These are phyloP conservation scores for Lasioglossum albipes DNA, from an alignment of 1,140 invertebrate species.

Conservation along the genomic window DNA sequence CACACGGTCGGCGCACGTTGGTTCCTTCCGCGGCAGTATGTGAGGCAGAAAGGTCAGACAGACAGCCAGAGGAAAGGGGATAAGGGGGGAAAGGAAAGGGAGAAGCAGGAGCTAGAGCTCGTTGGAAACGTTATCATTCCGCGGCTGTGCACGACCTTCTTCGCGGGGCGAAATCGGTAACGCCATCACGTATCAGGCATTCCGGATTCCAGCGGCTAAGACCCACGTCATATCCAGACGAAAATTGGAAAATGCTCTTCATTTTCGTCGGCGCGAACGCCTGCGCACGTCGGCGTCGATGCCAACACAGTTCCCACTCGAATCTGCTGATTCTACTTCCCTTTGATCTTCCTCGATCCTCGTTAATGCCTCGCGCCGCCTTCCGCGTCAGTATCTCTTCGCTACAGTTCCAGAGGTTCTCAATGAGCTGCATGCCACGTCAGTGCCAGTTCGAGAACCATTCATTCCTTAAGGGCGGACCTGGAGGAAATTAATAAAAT, in stretches of 20 bases:
- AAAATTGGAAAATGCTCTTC: constrained; percentile 73
- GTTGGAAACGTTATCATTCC: constrained; percentile 63
- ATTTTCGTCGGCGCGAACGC: constrained; percentile 56
- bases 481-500: too few relatives aligned
- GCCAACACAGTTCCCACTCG: constrained; percentile 13
- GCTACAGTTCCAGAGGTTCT: background rate
- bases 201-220: constrained; percentile 63
- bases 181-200: constrained; percentile 66
- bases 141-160: constrained; percentile 40
- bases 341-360: constrained; percentile 45
- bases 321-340: constrained; percentile 48
- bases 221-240: constrained; percentile 67
- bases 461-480: too few relatives aligned
- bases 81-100: background rate
- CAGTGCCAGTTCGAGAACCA: background rate
- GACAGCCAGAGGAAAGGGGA: background rate
- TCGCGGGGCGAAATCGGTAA: constrained; percentile 60
- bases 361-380: constrained; percentile 27
- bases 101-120: background rate
- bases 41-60: background rate
- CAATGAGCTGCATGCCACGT: background rate
- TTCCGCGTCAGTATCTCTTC: background rate
- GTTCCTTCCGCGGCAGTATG: background rate
- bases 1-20: background rate
- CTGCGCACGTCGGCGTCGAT: constrained; percentile 23